Evolutionary conservation across 1,140 invertebrate species (phyloP).

Genomic region (Tetramorium simillimum): DNA sequence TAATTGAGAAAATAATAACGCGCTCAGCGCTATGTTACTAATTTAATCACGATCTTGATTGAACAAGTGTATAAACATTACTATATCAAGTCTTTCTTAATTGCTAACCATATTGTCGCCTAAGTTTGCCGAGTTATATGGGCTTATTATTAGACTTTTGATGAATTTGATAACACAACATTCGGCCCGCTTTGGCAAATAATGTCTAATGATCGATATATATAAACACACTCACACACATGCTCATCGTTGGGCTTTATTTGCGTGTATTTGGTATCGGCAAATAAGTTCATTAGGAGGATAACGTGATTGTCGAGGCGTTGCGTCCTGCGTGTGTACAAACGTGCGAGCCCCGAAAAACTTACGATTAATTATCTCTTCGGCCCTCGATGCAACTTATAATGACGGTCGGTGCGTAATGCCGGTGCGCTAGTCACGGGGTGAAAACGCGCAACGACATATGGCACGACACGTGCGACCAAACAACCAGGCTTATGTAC

Average conservation of each 20-base stretch:
- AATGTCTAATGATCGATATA: background rate
- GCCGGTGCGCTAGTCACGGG: slow-evolving; percentile 5
- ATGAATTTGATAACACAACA: background rate
- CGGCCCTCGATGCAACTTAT: slow-evolving; percentile 32
- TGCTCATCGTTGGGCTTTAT: background rate
- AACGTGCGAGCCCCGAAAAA: background rate
- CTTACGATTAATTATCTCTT: slow-evolving; percentile 44
- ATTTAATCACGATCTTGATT: background rate
- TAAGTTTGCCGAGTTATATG: background rate
- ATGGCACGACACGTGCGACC: slow-evolving; percentile 71
- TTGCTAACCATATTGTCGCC: background rate
- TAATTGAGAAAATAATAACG: background rate
- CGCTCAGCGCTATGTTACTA: background rate
- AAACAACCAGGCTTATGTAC: slow-evolving; percentile 54
- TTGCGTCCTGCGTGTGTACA: background rate
- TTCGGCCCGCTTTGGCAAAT: slow-evolving; percentile 1
- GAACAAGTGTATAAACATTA: background rate
- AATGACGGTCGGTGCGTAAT: slow-evolving; percentile 53
- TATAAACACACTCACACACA: background rate
- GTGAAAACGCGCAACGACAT: slow-evolving; percentile 59
- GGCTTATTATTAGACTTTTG: background rate
- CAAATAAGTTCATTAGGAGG: slow-evolving; percentile 40
- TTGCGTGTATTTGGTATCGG: background rate
- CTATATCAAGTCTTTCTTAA: slow-evolving; percentile 1
- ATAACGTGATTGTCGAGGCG: background rate